These are phyloP conservation scores for Ectropis grisescens DNA, from an alignment of 1,140 invertebrate species.

Conservation along the genomic window DNA sequence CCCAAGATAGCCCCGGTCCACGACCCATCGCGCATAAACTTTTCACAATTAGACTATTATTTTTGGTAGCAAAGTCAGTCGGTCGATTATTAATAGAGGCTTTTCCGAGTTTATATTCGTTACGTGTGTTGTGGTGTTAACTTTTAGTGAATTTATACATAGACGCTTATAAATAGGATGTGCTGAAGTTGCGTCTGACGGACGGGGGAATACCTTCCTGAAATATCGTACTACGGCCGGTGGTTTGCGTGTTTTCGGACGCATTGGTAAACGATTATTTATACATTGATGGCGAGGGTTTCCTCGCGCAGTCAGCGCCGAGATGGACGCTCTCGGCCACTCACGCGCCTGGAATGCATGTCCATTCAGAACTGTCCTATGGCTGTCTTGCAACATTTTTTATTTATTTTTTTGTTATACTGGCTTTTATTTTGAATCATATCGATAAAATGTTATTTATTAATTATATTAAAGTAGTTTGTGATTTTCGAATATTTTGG, in stretches of 20 bases:
- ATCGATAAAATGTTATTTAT: no score
- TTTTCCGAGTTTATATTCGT: slow-evolving; percentile 70
- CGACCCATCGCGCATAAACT: slow-evolving; percentile 68
- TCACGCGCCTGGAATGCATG: no score
- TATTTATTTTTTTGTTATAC: no score
- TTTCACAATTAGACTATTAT: slow-evolving; percentile 73
- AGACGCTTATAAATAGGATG: slow-evolving; percentile 70
- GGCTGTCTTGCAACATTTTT: no score
- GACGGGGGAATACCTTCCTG: slow-evolving; percentile 69
- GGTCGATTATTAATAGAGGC: slow-evolving; percentile 70
- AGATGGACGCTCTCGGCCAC: slow-evolving; percentile 6
- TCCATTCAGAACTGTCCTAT: no score
- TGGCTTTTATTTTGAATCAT: no score
- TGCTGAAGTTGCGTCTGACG: slow-evolving; percentile 66
- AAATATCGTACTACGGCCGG: slow-evolving; percentile 65
- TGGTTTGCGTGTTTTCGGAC: slow-evolving; percentile 64
- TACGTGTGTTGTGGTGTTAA: slow-evolving; percentile 68
- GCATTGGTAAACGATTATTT: slow-evolving; percentile 69
- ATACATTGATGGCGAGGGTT: slow-evolving; percentile 55
- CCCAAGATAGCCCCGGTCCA: slow-evolving; percentile 70
- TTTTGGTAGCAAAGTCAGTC: slow-evolving; percentile 71
- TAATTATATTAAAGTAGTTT: no score
- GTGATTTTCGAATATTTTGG: no score
- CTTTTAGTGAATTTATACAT: slow-evolving; percentile 71
- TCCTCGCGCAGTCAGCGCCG: slow-evolving; percentile 22